Base-by-base conservation (phyloP, 2,113 vertebrate genomes). In the Esox niger region DNA sequence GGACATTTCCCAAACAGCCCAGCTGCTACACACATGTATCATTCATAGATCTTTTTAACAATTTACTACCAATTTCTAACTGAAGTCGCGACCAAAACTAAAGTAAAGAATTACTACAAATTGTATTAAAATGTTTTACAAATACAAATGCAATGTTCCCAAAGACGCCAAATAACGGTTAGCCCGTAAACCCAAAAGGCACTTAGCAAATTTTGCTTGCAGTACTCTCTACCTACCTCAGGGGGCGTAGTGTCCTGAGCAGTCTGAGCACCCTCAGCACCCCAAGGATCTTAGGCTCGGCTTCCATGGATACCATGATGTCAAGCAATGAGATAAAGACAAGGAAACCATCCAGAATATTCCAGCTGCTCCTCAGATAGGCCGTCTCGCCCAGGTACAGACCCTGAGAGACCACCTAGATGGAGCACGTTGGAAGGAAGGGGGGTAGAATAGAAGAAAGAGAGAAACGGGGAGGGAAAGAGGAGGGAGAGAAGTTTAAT, bases 191-290 rank as follows among this genome's bases (percentile, higher is more conserved):
- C n/a, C n/a, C n/a, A n/a, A n/a, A n/a, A n/a, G n/a, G n/a, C n/a
- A n/a, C n/a, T n/a, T n/a, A n/a, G n/a, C n/a, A 23, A 56, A 26
- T 25, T 15, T 21, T 30, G n/a, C 47, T n/a, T 52, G 49, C 6
- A 31, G n/a, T 43, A 11, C 25, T 7, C 35, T 3, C 64, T 49
- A 77, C 86, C 84, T 20, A 98, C 97, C 97, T 87, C 71, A 89
- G 86, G 56, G 88, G 88, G 47, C 86, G 85, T 1, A 88, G 64
- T 0, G 86, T 89, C 59, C 86, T 73, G 68, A 89, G 86, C 70
- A 88, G 27, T 64, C 88, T 63, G 65, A 89, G 88, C 7, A 89
- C 88, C 2, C 88, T 78, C 9, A 89, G 88, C 21, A 88, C 86
- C 1, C 88, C 88, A 3, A 89, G 80, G 75, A 89, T 89, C 80